A percentile compares a stretch with the other conserved stretches of the same genome.
Conservation (phyloP, 2,797 vertebrate genomes). For the Enteromius anoplus region DNA sequence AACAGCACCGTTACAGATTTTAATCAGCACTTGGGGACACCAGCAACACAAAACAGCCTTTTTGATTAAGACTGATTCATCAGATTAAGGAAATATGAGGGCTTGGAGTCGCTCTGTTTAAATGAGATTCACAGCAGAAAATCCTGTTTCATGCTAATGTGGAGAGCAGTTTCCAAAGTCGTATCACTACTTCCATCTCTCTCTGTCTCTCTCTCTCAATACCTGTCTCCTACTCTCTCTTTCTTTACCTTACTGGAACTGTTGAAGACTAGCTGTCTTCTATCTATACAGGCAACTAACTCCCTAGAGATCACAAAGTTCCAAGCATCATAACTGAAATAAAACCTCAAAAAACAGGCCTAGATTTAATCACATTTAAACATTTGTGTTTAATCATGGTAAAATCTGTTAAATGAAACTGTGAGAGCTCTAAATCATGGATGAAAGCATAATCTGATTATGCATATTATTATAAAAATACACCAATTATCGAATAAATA, state of each 20-base stretch:
- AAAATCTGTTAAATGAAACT: neutral
- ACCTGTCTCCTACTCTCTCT: conserved; percentile 16
- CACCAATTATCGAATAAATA: neutral
- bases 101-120: conserved; percentile 50
- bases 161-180: conserved; percentile 61
- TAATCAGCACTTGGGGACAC: conserved; percentile 45
- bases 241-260: neutral
- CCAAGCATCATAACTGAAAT: neutral
- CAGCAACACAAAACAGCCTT: conserved; percentile 48
- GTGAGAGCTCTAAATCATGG: neutral
- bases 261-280: neutral
- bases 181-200: conserved; percentile 16
- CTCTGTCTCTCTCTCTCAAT: neutral
- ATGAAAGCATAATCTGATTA: neutral
- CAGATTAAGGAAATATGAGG: conserved; percentile 54
- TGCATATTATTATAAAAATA: neutral
- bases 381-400: neutral
- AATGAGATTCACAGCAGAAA: conserved; percentile 73
- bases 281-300: neutral
- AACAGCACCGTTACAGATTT: conserved; percentile 47
- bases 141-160: conserved; percentile 77
- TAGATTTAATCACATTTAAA: too few species aligned
- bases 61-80: conserved; percentile 51
- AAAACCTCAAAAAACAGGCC: neutral
- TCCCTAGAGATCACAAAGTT: neutral